A percentile compares a stretch with the other conserved stretches of the same genome.
Evolutionary conservation across 2,888 invertebrate genomes (phyloP).

Genomic region (Phyllotreta striolata): DNA sequence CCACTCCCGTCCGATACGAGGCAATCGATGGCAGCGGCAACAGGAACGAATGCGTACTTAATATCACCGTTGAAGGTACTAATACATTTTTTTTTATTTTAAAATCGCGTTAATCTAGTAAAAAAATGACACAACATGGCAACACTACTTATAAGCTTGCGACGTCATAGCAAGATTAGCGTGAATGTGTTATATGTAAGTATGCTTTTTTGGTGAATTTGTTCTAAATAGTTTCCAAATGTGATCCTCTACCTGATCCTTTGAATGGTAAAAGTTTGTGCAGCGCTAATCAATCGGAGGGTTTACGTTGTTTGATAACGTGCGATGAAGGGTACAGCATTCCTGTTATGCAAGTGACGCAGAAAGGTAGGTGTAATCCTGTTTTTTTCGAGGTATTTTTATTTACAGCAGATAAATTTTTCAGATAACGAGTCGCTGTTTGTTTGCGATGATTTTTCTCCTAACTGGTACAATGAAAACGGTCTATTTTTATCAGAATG

Average conservation of each 20-base stretch:
- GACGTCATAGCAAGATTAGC: too few relatives aligned
- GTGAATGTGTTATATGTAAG: too few relatives aligned
- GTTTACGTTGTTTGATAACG: constrained; percentile 64
- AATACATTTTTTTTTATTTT: background rate
- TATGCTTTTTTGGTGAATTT: too few relatives aligned
- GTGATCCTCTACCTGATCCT: constrained; percentile 54
- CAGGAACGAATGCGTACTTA: too few relatives aligned
- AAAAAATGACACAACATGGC: too few relatives aligned
- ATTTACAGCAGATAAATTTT: constrained; percentile 10
- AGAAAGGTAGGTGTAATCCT: constrained; percentile 33
- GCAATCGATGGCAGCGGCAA: too few relatives aligned
- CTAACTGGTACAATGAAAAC: constrained; percentile 58
- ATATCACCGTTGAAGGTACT: too few relatives aligned
- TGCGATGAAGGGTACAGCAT: constrained; percentile 71
- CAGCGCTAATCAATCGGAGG: constrained; percentile 43
- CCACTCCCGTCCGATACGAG: too few relatives aligned
- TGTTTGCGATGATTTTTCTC: constrained; percentile 56
- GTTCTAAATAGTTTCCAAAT: constrained; percentile 50
- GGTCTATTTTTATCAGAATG: constrained; percentile 66
- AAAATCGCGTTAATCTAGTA: background rate
- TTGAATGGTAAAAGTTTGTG: constrained; percentile 56
- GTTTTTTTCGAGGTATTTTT: constrained; percentile 11
- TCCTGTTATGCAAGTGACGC: constrained; percentile 53
- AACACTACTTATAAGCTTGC: too few relatives aligned
- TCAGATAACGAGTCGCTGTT: constrained; percentile 39